Evolutionary conservation across 1,140 invertebrate genomes (phyloP), one percentile per base, ranked within the genome.

Genomic region (Scaptomyza montana): DNA sequence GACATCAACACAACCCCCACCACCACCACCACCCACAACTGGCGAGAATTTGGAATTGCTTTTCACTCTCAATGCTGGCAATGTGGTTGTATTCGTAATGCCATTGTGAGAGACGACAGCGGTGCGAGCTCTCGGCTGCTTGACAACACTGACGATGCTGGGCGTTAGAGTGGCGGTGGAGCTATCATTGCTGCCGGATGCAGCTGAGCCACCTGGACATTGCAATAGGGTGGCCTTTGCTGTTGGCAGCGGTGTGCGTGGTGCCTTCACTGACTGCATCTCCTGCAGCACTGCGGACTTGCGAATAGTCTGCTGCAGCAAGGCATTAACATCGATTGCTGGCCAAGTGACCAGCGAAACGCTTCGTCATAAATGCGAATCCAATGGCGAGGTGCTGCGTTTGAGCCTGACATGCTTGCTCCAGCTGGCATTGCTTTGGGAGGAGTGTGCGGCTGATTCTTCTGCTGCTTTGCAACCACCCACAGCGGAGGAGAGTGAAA

Each of bases 281-380:
- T 92, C 90, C 36, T 91, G 89, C 21, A 92, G 60, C 39, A 84
- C 78, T 1, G 90, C 80, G 1, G 90, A 74, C 13, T 92, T 91
- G 13, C 78, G 72, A 50, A 92, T 92, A n/a, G 91, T 92, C 68
- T 92, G 91, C 68, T 92, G 91, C 57, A 92, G 75, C 61, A 92
- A 41, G 28, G 86, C 84, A 41, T 92, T 92, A 12, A 91, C 78
- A 86, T 92, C 90, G 62, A 92, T 92, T 46, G 91, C 91, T 91
- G 91, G 91, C 91, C 91, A 92, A 13, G 91, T 77, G 90, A 92
- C 91, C 91, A 92, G 91, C 91, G 91, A 92, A 66, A 91, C 90
- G 74, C 91, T 92, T 89, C 89, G 91, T 92, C 91, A 92, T 92
- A 92, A 92, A 53, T 89, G 79, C 55, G 71, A 70, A 12, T 91